phyloP scores from a whole-genome alignment of 2,888 invertebrate species.

The Alitta virens region DNA sequence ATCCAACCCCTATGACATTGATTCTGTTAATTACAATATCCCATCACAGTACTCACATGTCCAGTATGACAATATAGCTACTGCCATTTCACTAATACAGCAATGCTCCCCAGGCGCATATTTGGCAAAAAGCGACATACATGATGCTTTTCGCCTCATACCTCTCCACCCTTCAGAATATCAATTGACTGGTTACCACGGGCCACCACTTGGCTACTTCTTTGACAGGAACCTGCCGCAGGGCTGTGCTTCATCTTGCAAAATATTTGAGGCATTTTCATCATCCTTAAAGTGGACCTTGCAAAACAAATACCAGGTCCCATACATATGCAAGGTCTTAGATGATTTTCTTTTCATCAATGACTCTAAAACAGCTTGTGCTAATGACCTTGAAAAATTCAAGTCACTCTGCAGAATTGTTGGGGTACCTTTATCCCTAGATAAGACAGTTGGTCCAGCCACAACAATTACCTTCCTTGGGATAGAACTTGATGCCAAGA shows the following conservation, averaged over 20 bases:
- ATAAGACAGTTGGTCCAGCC: not conserved
- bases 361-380: not conserved
- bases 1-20: not conserved
- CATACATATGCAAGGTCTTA: not conserved
- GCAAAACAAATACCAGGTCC: not conserved
- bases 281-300: not conserved
- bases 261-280: not conserved
- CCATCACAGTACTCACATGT: not conserved
- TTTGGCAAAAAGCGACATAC: not conserved
- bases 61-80: not conserved
- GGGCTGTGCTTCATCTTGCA: not conserved
- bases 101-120: not conserved
- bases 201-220: not conserved
- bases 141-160: not conserved
- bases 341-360: not conserved
- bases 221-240: not conserved
- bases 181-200: not conserved
- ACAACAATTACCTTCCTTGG: not conserved
- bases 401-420: not conserved
- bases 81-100: not conserved
- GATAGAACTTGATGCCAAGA: not conserved
- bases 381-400: not conserved
- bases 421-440: not conserved
- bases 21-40: not conserved
- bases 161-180: not conserved